Percentiles rank a stretch among this genome's conserved stretches.
Evolutionary conservation across 2,113 vertebrate species (phyloP).

Genomic region (Salvelinus fontinalis): DNA sequence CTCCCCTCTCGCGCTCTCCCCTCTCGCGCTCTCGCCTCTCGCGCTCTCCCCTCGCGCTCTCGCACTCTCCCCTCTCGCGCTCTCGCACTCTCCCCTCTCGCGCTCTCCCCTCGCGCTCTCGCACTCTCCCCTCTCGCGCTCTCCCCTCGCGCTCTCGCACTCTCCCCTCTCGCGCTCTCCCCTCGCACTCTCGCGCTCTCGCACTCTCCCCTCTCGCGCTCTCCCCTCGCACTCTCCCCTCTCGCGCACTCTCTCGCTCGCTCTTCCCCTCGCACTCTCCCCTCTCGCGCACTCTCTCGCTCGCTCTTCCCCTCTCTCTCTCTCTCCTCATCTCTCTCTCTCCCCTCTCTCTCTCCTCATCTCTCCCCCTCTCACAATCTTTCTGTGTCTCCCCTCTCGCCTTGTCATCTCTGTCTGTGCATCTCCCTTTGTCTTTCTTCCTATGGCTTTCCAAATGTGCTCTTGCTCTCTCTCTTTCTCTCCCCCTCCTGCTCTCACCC

Average conservation of each 20-base stretch:
- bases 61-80: background rate
- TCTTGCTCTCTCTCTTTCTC: background rate
- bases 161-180: background rate
- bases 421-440: no score
- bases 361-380: no score
- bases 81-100: no score
- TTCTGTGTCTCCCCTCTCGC: background rate
- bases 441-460: background rate
- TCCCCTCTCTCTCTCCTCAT: background rate
- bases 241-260: no score
- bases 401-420: background rate
- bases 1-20: background rate
- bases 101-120: fast-evolving
- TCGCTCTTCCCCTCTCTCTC: no score
- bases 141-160: no score
- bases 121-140: background rate
- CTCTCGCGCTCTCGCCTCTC: no score
- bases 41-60: no score
- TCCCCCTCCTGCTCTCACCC: background rate
- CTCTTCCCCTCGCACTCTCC: no score
- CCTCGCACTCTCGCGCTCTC: fast-evolving
- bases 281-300: no score
- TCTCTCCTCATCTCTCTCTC: no score
- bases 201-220: no score
- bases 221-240: fast-evolving